Evolutionary conservation across 2,113 vertebrate species (phyloP).

Genomic region (Gnathonemus echidnorhynchus): DNA sequence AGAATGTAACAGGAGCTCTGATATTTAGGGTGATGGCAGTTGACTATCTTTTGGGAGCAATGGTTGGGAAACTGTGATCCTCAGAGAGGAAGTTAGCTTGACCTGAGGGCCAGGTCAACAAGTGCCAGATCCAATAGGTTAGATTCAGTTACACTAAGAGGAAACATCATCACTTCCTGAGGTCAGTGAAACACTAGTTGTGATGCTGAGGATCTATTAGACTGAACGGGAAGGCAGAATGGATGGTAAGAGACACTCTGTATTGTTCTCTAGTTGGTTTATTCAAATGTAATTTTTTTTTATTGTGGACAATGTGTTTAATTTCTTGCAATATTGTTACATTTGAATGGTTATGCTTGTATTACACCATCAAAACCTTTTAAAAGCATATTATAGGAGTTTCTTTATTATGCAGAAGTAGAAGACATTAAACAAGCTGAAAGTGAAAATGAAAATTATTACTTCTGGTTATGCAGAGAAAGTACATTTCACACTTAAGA

Average conservation of each 20-base stretch:
- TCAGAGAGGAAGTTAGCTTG: neutral
- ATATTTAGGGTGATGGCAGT: neutral
- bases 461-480: neutral
- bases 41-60: neutral
- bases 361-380: neutral
- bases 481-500: neutral
- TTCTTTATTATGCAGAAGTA: neutral
- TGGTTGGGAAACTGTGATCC: neutral
- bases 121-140: neutral
- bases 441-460: neutral
- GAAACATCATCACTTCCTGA: constrained; percentile 6
- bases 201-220: neutral
- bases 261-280: neutral
- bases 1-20: neutral
- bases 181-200: neutral
- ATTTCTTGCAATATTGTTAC: neutral
- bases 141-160: neutral
- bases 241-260: neutral
- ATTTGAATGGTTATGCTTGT: neutral
- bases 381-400: neutral
- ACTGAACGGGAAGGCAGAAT: neutral
- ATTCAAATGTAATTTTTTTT: neutral
- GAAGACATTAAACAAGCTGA: neutral
- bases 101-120: neutral
- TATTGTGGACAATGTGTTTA: neutral